phyloP scores from a whole-genome alignment of 2,113 vertebrate genomes.

The Abramis brama region DNA sequence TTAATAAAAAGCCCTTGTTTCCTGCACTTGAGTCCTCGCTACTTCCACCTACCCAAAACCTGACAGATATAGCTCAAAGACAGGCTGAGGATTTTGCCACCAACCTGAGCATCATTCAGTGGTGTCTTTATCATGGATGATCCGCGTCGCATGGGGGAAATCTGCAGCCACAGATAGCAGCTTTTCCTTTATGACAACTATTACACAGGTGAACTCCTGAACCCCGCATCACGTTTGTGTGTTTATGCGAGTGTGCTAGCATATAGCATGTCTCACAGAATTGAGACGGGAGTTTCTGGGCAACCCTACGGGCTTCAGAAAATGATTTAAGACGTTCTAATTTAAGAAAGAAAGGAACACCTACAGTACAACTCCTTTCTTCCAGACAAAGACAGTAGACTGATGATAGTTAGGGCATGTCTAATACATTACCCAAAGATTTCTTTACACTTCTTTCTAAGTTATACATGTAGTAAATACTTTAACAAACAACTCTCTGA shows the following conservation, averaged over 20 bases:
- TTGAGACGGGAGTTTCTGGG: background rate
- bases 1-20: too few species aligned
- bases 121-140: constrained; percentile 2
- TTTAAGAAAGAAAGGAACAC: constrained; percentile 14
- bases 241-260: background rate
- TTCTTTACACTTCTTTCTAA: background rate
- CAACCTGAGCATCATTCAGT: constrained; percentile 9
- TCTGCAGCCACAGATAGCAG: constrained; percentile 24
- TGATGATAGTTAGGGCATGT: background rate
- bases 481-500: background rate
- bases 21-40: too few species aligned
- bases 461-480: background rate
- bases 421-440: constrained; percentile 1
- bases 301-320: constrained; percentile 1
- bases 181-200: constrained; percentile 30
- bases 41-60: too few species aligned
- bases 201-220: constrained; percentile 36
- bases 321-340: background rate
- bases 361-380: background rate
- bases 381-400: background rate
- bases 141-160: background rate
- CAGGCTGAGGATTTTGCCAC: constrained; percentile 5
- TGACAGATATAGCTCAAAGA: background rate
- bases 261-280: background rate
- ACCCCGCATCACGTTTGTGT: background rate